Percentiles rank a stretch among this genome's conserved stretches.
These are phyloP conservation scores for Flexamia atlantica DNA, from an alignment of 2,888 invertebrate genomes.

Conservation along the genomic window DNA sequence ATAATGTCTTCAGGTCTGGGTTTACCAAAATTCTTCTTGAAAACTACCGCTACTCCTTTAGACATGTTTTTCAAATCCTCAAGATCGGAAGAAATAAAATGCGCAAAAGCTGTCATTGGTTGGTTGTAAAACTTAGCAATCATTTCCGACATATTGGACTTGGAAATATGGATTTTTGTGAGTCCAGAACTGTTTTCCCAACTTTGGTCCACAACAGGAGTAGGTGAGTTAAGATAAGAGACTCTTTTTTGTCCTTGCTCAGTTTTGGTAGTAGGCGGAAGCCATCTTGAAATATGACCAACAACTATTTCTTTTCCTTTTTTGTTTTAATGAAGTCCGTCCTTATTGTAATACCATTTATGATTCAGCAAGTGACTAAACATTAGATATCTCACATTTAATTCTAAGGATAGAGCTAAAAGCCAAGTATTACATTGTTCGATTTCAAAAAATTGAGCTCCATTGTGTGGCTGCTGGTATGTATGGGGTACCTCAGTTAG, in stretches of 20 bases:
- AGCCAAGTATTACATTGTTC: background rate
- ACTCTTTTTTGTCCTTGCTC: background rate
- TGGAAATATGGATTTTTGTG: too few relatives aligned
- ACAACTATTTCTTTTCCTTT: background rate
- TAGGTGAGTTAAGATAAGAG: too few relatives aligned
- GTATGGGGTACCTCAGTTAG: background rate
- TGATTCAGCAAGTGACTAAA: background rate
- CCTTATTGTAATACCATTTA: background rate
- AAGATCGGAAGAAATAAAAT: too few relatives aligned
- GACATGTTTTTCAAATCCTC: too few relatives aligned
- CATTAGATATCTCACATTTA: background rate
- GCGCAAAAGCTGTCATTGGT: too few relatives aligned
- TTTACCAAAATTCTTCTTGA: too few relatives aligned
- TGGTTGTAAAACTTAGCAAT: background rate
- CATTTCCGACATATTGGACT: too few relatives aligned
- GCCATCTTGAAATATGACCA: too few relatives aligned
- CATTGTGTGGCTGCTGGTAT: slow-evolving; percentile 10
- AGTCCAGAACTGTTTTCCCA: too few relatives aligned
- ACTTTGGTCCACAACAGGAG: too few relatives aligned
- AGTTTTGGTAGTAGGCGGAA: background rate
- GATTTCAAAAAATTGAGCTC: background rate
- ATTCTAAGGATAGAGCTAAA: background rate
- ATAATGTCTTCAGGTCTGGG: background rate
- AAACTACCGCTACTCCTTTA: too few relatives aligned
- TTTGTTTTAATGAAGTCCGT: slow-evolving; percentile 9